phyloP scores from a whole-genome alignment of 2,888 invertebrate species.

The Tuberolachnus salignus region DNA sequence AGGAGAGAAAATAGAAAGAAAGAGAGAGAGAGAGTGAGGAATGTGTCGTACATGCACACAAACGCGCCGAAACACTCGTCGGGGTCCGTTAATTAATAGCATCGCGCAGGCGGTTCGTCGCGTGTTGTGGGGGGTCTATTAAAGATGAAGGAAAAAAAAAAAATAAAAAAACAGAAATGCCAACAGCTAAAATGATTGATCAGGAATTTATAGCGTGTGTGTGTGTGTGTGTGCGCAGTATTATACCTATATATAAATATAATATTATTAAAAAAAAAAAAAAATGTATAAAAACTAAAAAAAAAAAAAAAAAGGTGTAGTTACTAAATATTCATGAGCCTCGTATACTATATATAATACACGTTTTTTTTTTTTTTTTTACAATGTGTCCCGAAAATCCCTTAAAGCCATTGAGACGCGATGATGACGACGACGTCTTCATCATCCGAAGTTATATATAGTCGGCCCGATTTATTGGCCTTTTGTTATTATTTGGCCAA shows the following conservation, averaged over 20 bases:
- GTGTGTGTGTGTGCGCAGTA: background rate
- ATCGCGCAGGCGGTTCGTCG: conserved; percentile 44
- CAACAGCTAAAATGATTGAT: conserved; percentile 57
- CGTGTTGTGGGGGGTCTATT: conserved; percentile 49
- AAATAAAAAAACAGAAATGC: conserved; percentile 50
- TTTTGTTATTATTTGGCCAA: conserved; percentile 34
- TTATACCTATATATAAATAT: background rate
- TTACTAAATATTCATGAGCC: conserved; percentile 54
- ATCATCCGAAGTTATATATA: background rate
- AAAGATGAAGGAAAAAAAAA: conserved; percentile 27
- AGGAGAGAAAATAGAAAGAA: conserved; percentile 3
- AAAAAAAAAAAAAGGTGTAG: conserved; percentile 40
- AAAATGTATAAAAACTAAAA: no score
- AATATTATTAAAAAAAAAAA: no score
- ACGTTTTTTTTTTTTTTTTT: no score
- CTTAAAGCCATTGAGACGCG: conserved; percentile 31
- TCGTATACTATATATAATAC: background rate
- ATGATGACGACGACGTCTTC: conserved; percentile 38
- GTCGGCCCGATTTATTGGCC: conserved; percentile 42
- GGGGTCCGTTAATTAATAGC: conserved; percentile 55
- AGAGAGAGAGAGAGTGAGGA: conserved; percentile 9
- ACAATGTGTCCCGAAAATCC: conserved; percentile 34
- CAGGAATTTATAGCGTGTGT: conserved; percentile 43
- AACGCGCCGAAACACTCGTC: conserved; percentile 23
- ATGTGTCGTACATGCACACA: conserved; percentile 31